Base-by-base conservation (phyloP, 1,140 invertebrate genomes). In the Caenorhabditis inopinata region DNA sequence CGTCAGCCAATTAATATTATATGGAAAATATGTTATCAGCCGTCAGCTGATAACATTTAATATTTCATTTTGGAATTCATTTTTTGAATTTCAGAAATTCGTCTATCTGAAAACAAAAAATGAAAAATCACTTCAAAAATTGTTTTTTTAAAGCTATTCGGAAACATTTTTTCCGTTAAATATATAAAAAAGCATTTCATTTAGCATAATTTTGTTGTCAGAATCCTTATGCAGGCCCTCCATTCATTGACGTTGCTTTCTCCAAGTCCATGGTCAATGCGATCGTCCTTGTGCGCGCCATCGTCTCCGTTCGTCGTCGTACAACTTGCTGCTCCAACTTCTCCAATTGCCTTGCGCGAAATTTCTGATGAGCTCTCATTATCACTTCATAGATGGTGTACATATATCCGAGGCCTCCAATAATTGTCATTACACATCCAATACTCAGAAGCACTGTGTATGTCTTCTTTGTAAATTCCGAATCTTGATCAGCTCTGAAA, bases 301-400 rank as follows among this genome's bases (percentile, higher is more conserved):
- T 68, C n/a, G 58, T 68, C n/a, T 68, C 58, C 11, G 58, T 68
- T 21, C 58, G n/a, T 38, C n/a, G n/a, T 21, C 58, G 35, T 1
- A 68, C 58, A 18, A 68, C 58, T 68, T 68, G 58, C 7, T 68
- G 58, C 32, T 68, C 58, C 32, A 68, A 42, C 11, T 68, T 68
- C n/a, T 32, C 38, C 7, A 68, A 38, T 68, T 68, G 58, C 16
- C 25, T 18, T 21, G n/a, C 58, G 9, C n/a, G 11, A 18, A 68
- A 68, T 18, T 68, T 68, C n/a, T 38, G 29, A 42, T 38, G 58
- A 68, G 58, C 58, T 68, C 58, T 68, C 32, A 38, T 35, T 3
- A 68, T 9, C 7, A 68, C 58, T 38, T 68, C 58, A 11, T 68
- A 68, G 38, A 68, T 68, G 18, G 58, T 68, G n/a, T 68, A 68